phyloP scores from a whole-genome alignment of 2,113 vertebrate genomes.

The Electrona antarctica region DNA sequence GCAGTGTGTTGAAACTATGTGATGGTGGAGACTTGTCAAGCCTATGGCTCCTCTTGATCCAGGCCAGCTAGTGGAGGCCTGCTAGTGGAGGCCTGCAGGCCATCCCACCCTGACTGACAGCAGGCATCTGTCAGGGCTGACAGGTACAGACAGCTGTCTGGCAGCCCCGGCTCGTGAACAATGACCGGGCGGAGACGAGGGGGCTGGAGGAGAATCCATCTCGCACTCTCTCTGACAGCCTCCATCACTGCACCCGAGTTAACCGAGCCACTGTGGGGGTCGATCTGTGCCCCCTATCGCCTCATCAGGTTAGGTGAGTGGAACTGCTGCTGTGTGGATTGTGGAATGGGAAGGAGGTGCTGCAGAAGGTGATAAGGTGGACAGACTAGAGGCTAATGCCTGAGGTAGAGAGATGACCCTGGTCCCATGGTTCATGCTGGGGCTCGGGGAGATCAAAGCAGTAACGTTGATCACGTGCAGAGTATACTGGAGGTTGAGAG shows the following conservation, averaged over 20 bases:
- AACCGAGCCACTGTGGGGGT: slow-evolving; percentile 37
- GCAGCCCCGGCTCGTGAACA: slow-evolving; percentile 65
- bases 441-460: too few species aligned
- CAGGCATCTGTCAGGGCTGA: slow-evolving; percentile 66
- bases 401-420: too few species aligned
- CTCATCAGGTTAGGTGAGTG: too few species aligned
- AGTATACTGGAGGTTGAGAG: too few species aligned
- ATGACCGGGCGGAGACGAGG: slow-evolving; percentile 61
- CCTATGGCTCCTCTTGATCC: slow-evolving; percentile 32
- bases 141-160: slow-evolving; percentile 68
- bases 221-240: slow-evolving; percentile 45
- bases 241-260: slow-evolving; percentile 55
- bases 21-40: neutral
- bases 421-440: too few species aligned
- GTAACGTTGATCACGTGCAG: neutral
- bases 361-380: too few species aligned
- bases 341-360: too few species aligned
- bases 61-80: slow-evolving; percentile 19
- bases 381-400: too few species aligned
- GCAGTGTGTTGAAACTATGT: neutral
- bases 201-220: slow-evolving; percentile 59
- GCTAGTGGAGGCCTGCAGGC: slow-evolving; percentile 33
- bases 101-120: slow-evolving; percentile 56
- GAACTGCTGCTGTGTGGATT: too few species aligned
- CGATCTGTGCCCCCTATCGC: slow-evolving; percentile 35